Conservation (phyloP, 2,888 invertebrate species). For the Tetranychus piercei region DNA sequence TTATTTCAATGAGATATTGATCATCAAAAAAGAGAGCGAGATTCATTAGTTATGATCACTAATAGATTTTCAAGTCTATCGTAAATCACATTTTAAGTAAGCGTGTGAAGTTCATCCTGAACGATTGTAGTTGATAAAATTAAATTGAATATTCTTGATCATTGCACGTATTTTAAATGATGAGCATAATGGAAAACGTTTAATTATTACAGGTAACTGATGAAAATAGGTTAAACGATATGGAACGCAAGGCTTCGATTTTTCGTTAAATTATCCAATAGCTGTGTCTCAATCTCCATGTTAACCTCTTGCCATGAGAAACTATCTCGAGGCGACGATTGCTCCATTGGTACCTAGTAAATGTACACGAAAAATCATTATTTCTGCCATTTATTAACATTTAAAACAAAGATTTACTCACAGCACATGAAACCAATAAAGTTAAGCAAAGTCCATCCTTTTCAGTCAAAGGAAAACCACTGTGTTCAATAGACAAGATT, state of each 20-base stretch:
- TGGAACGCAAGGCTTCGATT: not conserved
- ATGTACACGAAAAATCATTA: not conserved
- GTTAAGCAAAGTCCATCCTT: slow-evolving; percentile 63
- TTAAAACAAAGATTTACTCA: not conserved
- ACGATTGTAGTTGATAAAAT: too few species aligned
- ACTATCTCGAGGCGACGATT: not conserved
- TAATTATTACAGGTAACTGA: too few species aligned
- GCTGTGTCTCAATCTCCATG: not conserved
- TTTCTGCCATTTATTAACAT: too few species aligned
- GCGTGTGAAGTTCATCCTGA: too few species aligned
- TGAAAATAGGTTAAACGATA: not conserved
- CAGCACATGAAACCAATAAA: slow-evolving; percentile 53
- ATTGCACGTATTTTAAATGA: too few species aligned
- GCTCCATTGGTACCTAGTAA: slow-evolving; percentile 5
- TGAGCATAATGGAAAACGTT: too few species aligned
- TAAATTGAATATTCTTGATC: too few species aligned
- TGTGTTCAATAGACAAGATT: slow-evolving; percentile 43
- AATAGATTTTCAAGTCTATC: too few species aligned
- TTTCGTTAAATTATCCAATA: not conserved
- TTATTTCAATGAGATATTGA: too few species aligned
- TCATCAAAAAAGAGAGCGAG: too few species aligned
- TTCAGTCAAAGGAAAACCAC: slow-evolving; percentile 27
- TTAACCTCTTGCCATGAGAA: slow-evolving; percentile 9
- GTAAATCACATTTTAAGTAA: too few species aligned
- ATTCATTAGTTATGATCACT: too few species aligned